Conservation (phyloP, 2,797 vertebrate species). For the Hafferia zeledoni region DNA sequence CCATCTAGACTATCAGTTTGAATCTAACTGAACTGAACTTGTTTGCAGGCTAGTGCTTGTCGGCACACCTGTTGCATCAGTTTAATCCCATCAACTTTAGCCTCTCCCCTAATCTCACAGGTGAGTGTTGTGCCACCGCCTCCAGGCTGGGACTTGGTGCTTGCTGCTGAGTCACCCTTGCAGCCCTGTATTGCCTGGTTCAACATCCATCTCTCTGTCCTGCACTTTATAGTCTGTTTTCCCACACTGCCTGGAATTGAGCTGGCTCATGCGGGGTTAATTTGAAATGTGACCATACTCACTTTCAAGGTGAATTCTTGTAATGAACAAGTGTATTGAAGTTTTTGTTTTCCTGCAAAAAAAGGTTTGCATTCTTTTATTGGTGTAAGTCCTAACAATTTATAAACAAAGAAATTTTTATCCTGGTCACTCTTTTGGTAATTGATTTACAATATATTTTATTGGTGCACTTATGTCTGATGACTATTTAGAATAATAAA, state of each 20-base stretch:
- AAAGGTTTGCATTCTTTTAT: not conserved
- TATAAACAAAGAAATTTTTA: not conserved
- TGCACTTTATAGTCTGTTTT: not conserved
- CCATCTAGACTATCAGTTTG: not conserved
- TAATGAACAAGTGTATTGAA: not conserved
- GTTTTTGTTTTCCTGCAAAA: not conserved
- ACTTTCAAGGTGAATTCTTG: not conserved
- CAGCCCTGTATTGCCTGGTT: not conserved
- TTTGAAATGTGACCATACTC: not conserved
- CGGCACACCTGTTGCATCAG: fast-evolving
- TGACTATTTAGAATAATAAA: not conserved
- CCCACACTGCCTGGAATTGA: not conserved
- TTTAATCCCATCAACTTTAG: not conserved
- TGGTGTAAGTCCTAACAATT: not conserved
- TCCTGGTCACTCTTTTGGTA: not conserved
- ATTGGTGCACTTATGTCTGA: not conserved
- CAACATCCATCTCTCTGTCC: not conserved
- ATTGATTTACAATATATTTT: not conserved
- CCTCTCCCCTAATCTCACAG: not conserved
- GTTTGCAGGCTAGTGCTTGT: not conserved
- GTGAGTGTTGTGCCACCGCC: not conserved
- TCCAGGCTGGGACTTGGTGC: not conserved
- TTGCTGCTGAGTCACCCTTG: not conserved
- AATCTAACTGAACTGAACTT: not conserved
- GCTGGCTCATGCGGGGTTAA: not conserved